These are phyloP conservation scores for Clepsis dumicolana DNA, from an alignment of 2,888 invertebrate species.

Conservation along the genomic window DNA sequence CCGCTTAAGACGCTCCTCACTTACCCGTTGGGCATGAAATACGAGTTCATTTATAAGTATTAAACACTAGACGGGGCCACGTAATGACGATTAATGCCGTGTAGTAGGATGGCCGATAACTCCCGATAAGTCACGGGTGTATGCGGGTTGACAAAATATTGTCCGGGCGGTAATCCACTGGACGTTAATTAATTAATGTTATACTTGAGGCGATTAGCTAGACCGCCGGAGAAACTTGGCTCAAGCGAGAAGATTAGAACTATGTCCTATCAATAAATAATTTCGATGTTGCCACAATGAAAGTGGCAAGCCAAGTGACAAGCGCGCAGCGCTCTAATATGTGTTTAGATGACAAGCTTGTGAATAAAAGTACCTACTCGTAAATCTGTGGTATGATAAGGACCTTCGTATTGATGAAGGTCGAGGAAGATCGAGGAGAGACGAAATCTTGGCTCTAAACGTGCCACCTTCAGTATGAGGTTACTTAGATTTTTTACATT, in stretches of 20 bases:
- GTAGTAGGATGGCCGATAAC: constrained; percentile 50
- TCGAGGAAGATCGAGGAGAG: no score
- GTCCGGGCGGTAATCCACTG: constrained; percentile 61
- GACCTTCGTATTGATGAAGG: no score
- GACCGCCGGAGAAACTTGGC: constrained; percentile 59
- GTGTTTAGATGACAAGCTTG: background rate
- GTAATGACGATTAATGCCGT: constrained; percentile 62
- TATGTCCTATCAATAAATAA: constrained; percentile 33
- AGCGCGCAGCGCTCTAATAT: background rate
- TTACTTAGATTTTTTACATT: no score
- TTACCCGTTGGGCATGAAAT: constrained; percentile 27
- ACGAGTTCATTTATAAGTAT: constrained; percentile 39
- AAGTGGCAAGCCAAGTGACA: background rate
- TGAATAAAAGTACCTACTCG: no score
- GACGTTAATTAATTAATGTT: constrained; percentile 79
- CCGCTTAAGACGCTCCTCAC: constrained; percentile 22
- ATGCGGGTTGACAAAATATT: constrained; percentile 73
- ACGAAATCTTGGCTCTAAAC: no score
- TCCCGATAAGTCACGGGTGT: constrained; percentile 48
- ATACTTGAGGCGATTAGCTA: constrained; percentile 77
- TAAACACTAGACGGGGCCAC: constrained; percentile 42
- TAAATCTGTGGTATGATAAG: no score
- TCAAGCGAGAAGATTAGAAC: constrained; percentile 28
- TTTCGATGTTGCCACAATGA: constrained; percentile 5
- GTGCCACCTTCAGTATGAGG: no score